Percentiles rank a stretch among this genome's conserved stretches.
Conservation (phyloP, 2,888 invertebrate species). For the Darwinula stevensoni region DNA sequence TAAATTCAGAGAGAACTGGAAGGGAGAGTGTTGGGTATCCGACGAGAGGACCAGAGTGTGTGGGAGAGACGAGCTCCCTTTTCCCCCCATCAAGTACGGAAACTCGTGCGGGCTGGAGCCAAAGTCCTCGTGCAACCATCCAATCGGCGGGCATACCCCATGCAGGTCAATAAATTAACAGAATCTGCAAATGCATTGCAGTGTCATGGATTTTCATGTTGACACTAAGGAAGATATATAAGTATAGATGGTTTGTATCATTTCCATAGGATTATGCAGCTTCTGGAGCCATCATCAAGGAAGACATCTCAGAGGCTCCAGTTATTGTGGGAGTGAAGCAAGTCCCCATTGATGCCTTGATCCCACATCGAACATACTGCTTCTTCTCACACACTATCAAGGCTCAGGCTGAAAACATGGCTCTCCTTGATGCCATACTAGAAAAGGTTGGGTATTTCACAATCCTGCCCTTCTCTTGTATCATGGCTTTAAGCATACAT, state of each 20-base stretch:
- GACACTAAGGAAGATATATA: background rate
- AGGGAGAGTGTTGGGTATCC: slow-evolving; percentile 46
- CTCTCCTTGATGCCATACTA: slow-evolving; percentile 71
- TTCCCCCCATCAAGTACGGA: slow-evolving; percentile 64
- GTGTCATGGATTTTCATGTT: background rate
- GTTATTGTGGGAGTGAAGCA: slow-evolving; percentile 95
- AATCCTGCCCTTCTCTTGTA: slow-evolving; percentile 3
- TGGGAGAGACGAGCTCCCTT: slow-evolving; percentile 89
- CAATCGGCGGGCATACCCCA: slow-evolving; percentile 86
- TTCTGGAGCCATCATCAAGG: slow-evolving; percentile 72
- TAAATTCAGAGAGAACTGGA: too few species aligned
- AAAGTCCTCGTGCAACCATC: slow-evolving; percentile 95
- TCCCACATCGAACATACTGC: slow-evolving; percentile 89
- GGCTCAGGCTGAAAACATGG: slow-evolving; percentile 95
- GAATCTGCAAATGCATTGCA: slow-evolving; percentile 4
- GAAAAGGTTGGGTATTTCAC: slow-evolving; percentile 30
- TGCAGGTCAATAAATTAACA: too few species aligned
- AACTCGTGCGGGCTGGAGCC: slow-evolving; percentile 55
- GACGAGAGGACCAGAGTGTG: slow-evolving; percentile 74
- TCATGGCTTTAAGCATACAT: background rate
- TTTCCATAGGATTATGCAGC: slow-evolving; percentile 45
- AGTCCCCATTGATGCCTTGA: slow-evolving; percentile 62
- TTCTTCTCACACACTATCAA: slow-evolving; percentile 99
- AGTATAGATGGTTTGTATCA: background rate
- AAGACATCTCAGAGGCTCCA: slow-evolving; percentile 83